Evolutionary conservation across 2,888 invertebrate species (phyloP).

Genomic region (Pachliopta kotzebuea): DNA sequence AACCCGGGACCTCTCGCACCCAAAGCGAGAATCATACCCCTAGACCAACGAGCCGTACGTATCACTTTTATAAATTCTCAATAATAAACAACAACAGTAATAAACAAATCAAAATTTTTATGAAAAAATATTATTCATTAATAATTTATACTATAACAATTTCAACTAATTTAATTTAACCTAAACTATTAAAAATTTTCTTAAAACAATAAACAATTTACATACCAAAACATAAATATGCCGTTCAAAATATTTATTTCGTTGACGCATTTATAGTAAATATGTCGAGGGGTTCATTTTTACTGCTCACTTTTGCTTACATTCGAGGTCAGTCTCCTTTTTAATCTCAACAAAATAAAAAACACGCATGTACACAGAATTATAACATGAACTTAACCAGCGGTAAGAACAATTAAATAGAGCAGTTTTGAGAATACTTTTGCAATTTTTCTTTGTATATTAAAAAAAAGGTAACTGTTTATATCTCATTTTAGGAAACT

Average conservation of each 20-base stretch:
- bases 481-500: too few relatives aligned
- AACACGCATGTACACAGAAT: too few relatives aligned
- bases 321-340: not conserved
- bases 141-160: not conserved
- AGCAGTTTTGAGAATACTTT: too few relatives aligned
- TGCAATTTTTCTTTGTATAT: too few relatives aligned
- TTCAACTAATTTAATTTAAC: too few relatives aligned
- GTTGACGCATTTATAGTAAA: not conserved
- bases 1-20: slow-evolving; percentile 82
- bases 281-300: not conserved
- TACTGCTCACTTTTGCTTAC: not conserved
- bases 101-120: not conserved
- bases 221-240: too few relatives aligned
- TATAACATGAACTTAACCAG: too few relatives aligned
- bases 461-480: too few relatives aligned
- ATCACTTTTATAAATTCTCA: not conserved
- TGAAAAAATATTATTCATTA: not conserved
- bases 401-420: too few relatives aligned
- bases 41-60: slow-evolving; percentile 77
- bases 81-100: not conserved
- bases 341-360: too few relatives aligned
- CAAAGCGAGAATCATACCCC: slow-evolving; percentile 82
- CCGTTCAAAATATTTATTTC: not conserved
- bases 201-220: too few relatives aligned
- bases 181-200: not conserved